Base-by-base conservation (phyloP, 2,797 vertebrate species). In the Sebastes elongatus region DNA sequence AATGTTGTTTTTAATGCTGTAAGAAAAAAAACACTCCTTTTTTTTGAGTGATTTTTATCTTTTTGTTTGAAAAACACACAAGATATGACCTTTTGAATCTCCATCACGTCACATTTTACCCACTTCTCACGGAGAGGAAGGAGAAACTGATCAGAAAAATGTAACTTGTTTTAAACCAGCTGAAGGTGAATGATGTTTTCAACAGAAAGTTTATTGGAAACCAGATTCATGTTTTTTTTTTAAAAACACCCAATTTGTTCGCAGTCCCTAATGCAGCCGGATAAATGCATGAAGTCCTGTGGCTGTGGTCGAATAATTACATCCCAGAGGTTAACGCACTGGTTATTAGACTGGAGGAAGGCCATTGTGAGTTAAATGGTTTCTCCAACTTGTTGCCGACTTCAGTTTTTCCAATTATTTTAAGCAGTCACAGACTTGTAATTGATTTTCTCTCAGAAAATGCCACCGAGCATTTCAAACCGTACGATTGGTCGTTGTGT, bases 281-380 rank as follows among this genome's bases (percentile, higher is more conserved):
- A 80, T 67, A 4, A 59, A 75, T 74, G 53, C 71, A 68, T 55
- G 61, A 42, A 22, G 73, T 52, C 14, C 0, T 6, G 23, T 8
- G 6, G 16, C 63, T 52, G 63, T 9, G 6, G 23, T 9, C 13
- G 5, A 23, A 32, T 60, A 53, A 10, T 75, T 22, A 25, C 61
- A 35, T 69, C 74, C 10, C 11, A 10, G 78, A 76, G 75, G 74
- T 78, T 73, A 80, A 80, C 33, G 4, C 4, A 0, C 14, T 38
- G 61, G 46, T 79, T 74, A 67, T 35, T 18, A 4, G 33, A 52
- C 30, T 5, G 25, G 42, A 56, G n/a, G 22, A 46, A 74, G 9
- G 35, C 14, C 35, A n/a, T 2, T 14, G 30, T 4, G 38, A 32
- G 10, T 75, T 56, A 52, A 60, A 53, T 27, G n/a, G 20, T 33